Evolutionary conservation across 1,140 invertebrate genomes (phyloP), one percentile per base, ranked within the genome.

Genomic region (Uloborus diversus): DNA sequence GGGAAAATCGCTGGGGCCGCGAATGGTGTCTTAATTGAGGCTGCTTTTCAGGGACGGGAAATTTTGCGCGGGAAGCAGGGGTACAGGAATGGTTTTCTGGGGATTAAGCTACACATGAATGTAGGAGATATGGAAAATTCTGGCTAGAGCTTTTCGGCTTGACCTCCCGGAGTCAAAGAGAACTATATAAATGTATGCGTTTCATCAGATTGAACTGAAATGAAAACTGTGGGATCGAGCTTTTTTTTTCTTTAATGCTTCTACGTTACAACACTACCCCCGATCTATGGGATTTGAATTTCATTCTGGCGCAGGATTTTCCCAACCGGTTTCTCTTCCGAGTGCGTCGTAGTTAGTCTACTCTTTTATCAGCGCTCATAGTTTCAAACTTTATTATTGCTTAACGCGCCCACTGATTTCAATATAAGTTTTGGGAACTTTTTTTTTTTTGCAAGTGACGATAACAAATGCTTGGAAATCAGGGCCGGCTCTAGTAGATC

Each of bases 41-140:
- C n/a, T 11, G 56, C 56, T 59, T 59, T 59, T 30, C 56, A 14
- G 17, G 69, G 69, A 30, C 33, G 53, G 32, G 32, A 33, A 53
- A 25, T 17, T 30, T 30, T n/a, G 3, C 23, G 32, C 20, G 53
- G 3, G 49, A 33, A 25, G 4, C n/a, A 13, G 66, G 68, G 51
- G 23, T 1, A n/a, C n/a, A n/a, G 23, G 68, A 59, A 59, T 71
- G 68, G 68, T 71, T 73, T 73, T 73, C 56, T 51, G 42, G 57
- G 70, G 70, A 73, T 73, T 73, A 62, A 59, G 70, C 5, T 33
- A 56, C 53, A 35, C 68, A 71, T 71, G 68, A 71, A 71, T 71
- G 53, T 20, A 27, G 68, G 53, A 71, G 68, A 71, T 71, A 71
- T 71, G 68, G 68, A 71, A 71, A 71, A 71, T 59, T 25, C 53